Conservation (phyloP, 2,888 invertebrate species). For the Cephus sareptanus region DNA sequence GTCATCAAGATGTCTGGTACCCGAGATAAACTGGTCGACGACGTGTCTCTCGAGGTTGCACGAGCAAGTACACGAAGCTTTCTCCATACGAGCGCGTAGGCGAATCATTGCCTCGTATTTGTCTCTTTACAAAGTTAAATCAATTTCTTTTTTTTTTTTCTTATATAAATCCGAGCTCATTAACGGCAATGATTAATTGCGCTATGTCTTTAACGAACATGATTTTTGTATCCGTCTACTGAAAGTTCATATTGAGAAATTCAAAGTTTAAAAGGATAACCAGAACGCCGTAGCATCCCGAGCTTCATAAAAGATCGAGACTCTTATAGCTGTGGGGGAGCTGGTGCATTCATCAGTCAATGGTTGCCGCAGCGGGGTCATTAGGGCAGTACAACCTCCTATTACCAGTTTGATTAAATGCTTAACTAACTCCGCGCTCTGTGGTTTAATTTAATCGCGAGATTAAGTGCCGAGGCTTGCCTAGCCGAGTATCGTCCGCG, state of each 20-base stretch:
- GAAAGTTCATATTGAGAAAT: neutral
- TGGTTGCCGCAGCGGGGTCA: conserved; percentile 43
- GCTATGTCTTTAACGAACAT: neutral
- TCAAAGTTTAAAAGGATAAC: neutral
- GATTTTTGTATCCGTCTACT: neutral
- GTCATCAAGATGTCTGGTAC: conserved; percentile 20
- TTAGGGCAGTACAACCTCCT: conserved; percentile 61
- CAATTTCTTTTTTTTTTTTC: neutral
- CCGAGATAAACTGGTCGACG: conserved; percentile 19
- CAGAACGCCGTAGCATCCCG: neutral
- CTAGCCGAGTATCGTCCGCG: conserved; percentile 44
- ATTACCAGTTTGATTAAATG: conserved; percentile 65
- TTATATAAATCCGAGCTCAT: conserved; percentile 8
- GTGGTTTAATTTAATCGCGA: conserved; percentile 64
- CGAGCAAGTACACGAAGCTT: conserved; percentile 22
- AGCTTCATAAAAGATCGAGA: neutral
- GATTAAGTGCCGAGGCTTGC: conserved; percentile 55
- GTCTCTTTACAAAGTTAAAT: neutral
- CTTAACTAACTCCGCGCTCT: conserved; percentile 63
- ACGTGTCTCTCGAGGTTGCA: conserved; percentile 13
- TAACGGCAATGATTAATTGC: conserved; percentile 2
- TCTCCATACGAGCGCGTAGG: conserved; percentile 40
- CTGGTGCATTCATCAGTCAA: conserved; percentile 53
- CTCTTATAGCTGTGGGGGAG: conserved; percentile 14
- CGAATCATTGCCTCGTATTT: conserved; percentile 17